These are phyloP conservation scores for Theretra japonica DNA, from an alignment of 2,888 invertebrate genomes.

Conservation along the genomic window DNA sequence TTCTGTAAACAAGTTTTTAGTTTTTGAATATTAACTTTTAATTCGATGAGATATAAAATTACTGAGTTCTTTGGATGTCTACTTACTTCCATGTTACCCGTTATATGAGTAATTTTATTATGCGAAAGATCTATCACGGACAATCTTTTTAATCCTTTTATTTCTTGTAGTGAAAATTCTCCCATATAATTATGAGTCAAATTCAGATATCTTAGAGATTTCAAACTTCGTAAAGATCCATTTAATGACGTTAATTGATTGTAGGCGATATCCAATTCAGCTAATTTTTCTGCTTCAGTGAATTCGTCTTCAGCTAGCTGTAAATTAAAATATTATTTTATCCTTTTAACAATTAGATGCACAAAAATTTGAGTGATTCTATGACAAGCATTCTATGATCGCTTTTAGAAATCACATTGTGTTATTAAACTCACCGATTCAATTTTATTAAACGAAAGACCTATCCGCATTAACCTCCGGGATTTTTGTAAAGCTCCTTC, in stretches of 20 bases:
- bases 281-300: constrained; percentile 87
- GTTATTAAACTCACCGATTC: constrained; percentile 84
- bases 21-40: background rate
- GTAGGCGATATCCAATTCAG: constrained; percentile 88
- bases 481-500: constrained; percentile 90
- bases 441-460: constrained; percentile 90
- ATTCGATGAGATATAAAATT: background rate
- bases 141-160: constrained; percentile 89
- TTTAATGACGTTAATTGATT: constrained; percentile 90
- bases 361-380: background rate
- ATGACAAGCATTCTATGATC: constrained; percentile 28
- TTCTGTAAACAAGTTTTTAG: constrained; percentile 79
- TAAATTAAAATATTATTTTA: constrained; percentile 35
- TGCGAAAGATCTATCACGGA: constrained; percentile 90
- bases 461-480: constrained; percentile 86
- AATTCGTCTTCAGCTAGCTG: constrained; percentile 91
- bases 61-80: background rate
- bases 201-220: constrained; percentile 88
- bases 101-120: constrained; percentile 88
- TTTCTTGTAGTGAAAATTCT: constrained; percentile 92
- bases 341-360: background rate
- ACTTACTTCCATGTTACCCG: constrained; percentile 87
- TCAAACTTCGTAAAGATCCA: constrained; percentile 88
- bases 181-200: constrained; percentile 90
- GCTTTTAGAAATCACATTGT: background rate